phyloP scores from a whole-genome alignment of 2,797 vertebrate genomes.

The Champsocephalus esox region DNA sequence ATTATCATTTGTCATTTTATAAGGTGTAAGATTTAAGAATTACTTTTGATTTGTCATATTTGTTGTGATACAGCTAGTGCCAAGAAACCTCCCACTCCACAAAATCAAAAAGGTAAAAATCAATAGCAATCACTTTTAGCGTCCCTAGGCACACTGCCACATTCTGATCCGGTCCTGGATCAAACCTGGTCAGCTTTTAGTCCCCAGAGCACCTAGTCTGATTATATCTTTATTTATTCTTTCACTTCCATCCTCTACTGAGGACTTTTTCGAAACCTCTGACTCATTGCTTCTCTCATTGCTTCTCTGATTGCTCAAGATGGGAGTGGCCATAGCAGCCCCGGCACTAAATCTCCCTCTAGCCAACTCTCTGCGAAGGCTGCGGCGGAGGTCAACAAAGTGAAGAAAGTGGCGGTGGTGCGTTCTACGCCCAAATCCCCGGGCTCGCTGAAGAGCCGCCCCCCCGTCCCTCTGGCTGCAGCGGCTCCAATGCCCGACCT shows the following conservation, averaged over 20 bases:
- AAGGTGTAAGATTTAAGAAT: constrained; percentile 6
- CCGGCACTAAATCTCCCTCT: constrained; percentile 91
- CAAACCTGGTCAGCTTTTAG: constrained; percentile 58
- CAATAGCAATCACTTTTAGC: constrained; percentile 17
- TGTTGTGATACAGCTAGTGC: constrained; percentile 78
- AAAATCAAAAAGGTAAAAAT: constrained; percentile 77
- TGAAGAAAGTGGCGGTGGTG: constrained; percentile 96
- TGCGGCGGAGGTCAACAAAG: constrained; percentile 88
- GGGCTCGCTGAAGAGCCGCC: constrained; percentile 90
- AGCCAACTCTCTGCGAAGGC: constrained; percentile 88
- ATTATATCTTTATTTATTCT: background rate
- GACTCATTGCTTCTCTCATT: background rate
- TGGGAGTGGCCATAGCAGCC: constrained; percentile 94
- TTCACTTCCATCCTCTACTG: background rate
- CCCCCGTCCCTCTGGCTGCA: constrained; percentile 81
- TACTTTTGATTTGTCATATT: constrained; percentile 56
- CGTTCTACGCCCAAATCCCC: constrained; percentile 96
- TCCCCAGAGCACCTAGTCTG: constrained; percentile 4
- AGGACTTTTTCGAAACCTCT: constrained; percentile 10
- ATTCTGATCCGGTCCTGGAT: constrained; percentile 59
- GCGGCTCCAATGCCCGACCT: constrained; percentile 90
- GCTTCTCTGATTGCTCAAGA: constrained; percentile 76
- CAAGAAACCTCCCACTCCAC: constrained; percentile 75
- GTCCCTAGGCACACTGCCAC: constrained; percentile 16
- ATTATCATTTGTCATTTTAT: background rate